phyloP scores from a whole-genome alignment of 2,113 vertebrate species.

The Gallinago undulata region DNA sequence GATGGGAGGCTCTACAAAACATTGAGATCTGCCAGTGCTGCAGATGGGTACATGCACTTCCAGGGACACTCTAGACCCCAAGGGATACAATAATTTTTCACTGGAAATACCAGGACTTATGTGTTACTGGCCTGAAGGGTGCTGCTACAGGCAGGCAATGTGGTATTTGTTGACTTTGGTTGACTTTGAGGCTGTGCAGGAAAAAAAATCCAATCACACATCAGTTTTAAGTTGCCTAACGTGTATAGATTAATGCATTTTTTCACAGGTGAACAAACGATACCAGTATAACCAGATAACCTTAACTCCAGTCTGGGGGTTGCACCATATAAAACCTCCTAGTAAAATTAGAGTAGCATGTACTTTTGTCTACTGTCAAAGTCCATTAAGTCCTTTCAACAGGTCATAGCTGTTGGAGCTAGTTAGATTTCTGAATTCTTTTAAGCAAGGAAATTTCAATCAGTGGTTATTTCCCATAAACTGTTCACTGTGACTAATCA shows the following conservation, averaged over 20 bases:
- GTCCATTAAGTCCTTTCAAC: background rate
- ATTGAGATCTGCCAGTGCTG: background rate
- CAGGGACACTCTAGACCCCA: background rate
- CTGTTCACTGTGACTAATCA: background rate
- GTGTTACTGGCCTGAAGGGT: background rate
- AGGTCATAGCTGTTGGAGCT: background rate
- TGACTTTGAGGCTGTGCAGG: background rate
- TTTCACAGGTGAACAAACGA: background rate
- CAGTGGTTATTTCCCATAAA: background rate
- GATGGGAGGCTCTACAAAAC: background rate
- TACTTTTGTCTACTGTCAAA: background rate
- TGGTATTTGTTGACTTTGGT: background rate
- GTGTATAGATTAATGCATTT: background rate
- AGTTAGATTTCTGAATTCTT: background rate
- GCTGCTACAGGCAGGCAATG: background rate
- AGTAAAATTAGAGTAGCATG: background rate
- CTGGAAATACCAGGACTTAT: background rate
- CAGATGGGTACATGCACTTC: background rate
- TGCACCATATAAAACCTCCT: background rate
- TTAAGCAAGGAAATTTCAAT: constrained; percentile 4
- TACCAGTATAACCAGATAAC: background rate
- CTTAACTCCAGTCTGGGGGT: background rate
- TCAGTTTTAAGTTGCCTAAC: background rate
- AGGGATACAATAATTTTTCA: background rate
- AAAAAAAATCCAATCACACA: background rate